These are phyloP conservation scores for Bungarus multicinctus DNA, from an alignment of 2,113 vertebrate species.

Conservation along the genomic window DNA sequence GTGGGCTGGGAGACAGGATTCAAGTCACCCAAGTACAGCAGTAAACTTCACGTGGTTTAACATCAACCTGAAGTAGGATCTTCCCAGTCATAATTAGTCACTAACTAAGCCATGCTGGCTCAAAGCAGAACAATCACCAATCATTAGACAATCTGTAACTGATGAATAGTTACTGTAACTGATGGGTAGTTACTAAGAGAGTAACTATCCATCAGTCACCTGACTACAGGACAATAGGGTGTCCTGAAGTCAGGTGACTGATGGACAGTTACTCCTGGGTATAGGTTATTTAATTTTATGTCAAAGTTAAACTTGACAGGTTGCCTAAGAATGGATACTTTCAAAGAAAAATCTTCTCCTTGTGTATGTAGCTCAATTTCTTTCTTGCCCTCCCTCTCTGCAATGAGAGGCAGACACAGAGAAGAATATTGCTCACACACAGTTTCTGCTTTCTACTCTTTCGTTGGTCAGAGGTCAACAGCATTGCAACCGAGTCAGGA, in stretches of 20 bases:
- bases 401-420: not conserved
- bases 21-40: not conserved
- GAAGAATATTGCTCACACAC: not conserved
- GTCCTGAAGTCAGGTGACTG: not conserved
- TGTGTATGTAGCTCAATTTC: not conserved
- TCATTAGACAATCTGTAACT: not conserved
- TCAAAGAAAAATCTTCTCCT: not conserved
- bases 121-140: not conserved
- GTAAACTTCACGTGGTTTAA: not conserved
- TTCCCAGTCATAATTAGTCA: not conserved
- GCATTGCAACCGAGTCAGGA: not conserved
- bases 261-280: not conserved
- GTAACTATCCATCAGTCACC: not conserved
- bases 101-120: not conserved
- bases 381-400: not conserved
- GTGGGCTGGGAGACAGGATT: not conserved
- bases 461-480: not conserved
- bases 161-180: not conserved
- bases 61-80: not conserved
- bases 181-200: not conserved
- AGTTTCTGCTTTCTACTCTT: not conserved
- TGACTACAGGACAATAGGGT: not conserved
- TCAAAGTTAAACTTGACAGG: not conserved
- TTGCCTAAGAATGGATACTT: not conserved
- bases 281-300: not conserved